These are phyloP conservation scores for Glossosoma conforme DNA, from an alignment of 1,140 invertebrate genomes.

Conservation along the genomic window DNA sequence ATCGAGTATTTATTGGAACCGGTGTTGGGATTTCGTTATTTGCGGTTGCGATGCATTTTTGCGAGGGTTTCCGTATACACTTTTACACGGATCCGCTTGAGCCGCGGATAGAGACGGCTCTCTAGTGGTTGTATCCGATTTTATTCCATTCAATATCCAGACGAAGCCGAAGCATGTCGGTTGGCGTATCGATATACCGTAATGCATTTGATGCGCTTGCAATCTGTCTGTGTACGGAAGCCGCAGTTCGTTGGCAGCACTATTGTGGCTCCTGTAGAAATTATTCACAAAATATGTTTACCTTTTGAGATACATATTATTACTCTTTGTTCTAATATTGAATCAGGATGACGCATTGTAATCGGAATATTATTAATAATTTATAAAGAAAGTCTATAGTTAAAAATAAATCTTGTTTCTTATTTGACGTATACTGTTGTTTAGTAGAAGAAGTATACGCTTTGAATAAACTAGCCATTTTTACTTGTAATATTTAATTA, in stretches of 20 bases:
- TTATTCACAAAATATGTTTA: too few relatives aligned
- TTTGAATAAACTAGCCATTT: too few relatives aligned
- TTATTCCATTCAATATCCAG: conserved; percentile 26
- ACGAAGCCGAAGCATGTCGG: conserved; percentile 1
- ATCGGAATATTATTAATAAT: too few relatives aligned
- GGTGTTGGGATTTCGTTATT: conserved; percentile 7
- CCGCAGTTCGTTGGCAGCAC: neutral
- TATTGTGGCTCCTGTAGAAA: too few relatives aligned
- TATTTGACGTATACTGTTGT: too few relatives aligned
- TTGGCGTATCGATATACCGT: conserved; percentile 13
- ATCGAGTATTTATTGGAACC: neutral
- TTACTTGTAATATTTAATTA: too few relatives aligned
- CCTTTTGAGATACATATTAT: too few relatives aligned
- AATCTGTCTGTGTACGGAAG: neutral
- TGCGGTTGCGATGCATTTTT: neutral
- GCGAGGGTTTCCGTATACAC: conserved; percentile 3
- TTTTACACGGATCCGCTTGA: conserved; percentile 7
- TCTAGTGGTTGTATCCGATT: conserved; percentile 23
- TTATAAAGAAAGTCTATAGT: too few relatives aligned
- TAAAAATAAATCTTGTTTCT: too few relatives aligned
- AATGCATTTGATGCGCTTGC: conserved; percentile 15
- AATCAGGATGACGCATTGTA: too few relatives aligned
- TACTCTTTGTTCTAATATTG: too few relatives aligned
- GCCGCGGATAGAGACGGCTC: conserved; percentile 13
- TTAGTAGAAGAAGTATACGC: too few relatives aligned